phyloP scores from a whole-genome alignment of 2,888 invertebrate species.

The Tachina fera region DNA sequence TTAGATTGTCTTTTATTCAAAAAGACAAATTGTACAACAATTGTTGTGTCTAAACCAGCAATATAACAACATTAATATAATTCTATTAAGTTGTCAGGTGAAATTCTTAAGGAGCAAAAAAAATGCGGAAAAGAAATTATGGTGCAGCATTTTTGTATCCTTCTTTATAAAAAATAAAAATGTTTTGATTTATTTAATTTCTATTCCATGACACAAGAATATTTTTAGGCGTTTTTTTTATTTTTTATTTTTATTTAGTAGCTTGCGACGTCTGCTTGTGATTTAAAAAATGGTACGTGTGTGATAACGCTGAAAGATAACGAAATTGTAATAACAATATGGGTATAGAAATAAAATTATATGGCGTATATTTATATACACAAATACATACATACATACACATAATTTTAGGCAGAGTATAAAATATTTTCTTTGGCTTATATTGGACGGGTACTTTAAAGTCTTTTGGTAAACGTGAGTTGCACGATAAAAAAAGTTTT shows the following conservation, averaged over 20 bases:
- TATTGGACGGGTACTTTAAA: not conserved
- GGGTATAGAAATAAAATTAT: slow-evolving; percentile 38
- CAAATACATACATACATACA: not conserved
- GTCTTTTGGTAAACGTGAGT: slow-evolving; percentile 9
- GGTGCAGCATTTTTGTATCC: not conserved
- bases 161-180: no score
- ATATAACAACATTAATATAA: slow-evolving; percentile 21
- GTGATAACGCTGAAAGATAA: slow-evolving; percentile 59
- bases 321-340: slow-evolving; percentile 65
- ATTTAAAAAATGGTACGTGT: slow-evolving; percentile 34
- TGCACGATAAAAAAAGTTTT: not conserved
- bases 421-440: not conserved
- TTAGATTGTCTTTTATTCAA: no score
- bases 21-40: not conserved
- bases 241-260: not conserved
- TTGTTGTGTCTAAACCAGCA: not conserved
- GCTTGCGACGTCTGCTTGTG: not conserved
- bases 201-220: not conserved
- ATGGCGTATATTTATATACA: not conserved
- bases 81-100: slow-evolving; percentile 48
- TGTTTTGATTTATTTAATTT: not conserved
- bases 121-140: not conserved
- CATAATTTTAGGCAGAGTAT: not conserved
- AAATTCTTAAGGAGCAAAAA: not conserved
- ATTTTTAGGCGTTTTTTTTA: not conserved